Evolutionary conservation across 2,113 vertebrate genomes (phyloP), one percentile per base, ranked within the genome.

Genomic region (Campylomormyrus tamandua): DNA sequence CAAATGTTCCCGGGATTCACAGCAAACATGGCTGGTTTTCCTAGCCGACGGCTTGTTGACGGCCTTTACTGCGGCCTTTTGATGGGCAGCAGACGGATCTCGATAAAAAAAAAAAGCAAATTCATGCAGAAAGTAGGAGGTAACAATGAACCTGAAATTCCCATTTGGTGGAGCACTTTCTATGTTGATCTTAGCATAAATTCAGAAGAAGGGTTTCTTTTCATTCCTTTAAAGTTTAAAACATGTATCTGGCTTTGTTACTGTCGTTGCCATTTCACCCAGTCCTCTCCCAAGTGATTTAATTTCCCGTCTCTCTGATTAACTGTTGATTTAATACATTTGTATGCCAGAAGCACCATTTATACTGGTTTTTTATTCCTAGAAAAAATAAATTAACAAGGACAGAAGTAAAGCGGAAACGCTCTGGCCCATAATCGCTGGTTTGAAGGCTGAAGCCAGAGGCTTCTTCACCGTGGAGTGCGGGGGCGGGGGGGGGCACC

Each of bases 1-100:
- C 95, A 95, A 94, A 93, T 94, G 93, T 70, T 27, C n/a, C n/a
- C n/a, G 13, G n/a, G 27, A 27, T 31, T 31, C n/a, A 9, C n/a
- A 27, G 62, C 3, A 31, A 62, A 13, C 62, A 3, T 66, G 27
- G 62, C 62, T 56, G 53, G 19, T 31, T 70, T 13, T 66, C 62
- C 62, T 9, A 2, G 21, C 7, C 21, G 56, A 9, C 1, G 21
- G 0, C 56, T 24, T 0, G 7, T 8, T 21, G 53, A 56, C 5
- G 53, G 19, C 53, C 19, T 56, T 21, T 3, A 8, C 62, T 3
- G 62, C 3, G 9, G 62, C 62, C n/a, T 2, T 27, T 31, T n/a
- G 62, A 66, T 10, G 62, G n/a, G n/a, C 62, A 11, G 24, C 62
- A 31, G n/a, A 66, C 10, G 1, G 9, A 27, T 66, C 62, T n/a